These are phyloP conservation scores for Eidolon dupreanum DNA, from an alignment of 2,797 vertebrate species.

Conservation along the genomic window DNA sequence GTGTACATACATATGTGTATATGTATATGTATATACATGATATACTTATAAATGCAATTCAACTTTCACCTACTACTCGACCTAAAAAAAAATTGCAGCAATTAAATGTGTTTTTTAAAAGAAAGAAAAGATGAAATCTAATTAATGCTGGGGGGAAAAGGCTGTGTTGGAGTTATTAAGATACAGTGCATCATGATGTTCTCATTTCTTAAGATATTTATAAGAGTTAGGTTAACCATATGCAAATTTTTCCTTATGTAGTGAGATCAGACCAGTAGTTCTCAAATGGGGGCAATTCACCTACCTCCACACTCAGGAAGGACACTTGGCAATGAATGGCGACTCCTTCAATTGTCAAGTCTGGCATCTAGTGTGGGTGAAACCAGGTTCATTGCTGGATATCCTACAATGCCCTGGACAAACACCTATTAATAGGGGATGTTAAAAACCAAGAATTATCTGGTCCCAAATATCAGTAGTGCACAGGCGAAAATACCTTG, in stretches of 20 bases:
- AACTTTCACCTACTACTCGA: not conserved
- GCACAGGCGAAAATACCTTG: not conserved
- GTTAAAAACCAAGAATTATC: not conserved
- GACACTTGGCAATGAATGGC: not conserved
- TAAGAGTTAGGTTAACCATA: not conserved
- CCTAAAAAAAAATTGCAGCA: not conserved
- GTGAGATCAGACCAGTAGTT: not conserved
- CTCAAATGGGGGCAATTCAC: not conserved
- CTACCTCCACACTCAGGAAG: accelerated
- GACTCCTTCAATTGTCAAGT: not conserved
- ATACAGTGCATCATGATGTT: not conserved
- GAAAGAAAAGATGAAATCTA: not conserved
- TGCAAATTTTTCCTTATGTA: not conserved
- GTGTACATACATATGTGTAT: not conserved
- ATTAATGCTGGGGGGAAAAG: not conserved
- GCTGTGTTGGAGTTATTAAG: not conserved
- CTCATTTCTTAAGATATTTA: not conserved
- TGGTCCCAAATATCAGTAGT: not conserved
- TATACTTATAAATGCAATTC: not conserved
- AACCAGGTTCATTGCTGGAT: not conserved
- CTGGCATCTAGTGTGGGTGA: not conserved
- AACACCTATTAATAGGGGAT: not conserved
- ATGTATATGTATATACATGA: not conserved
- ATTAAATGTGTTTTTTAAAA: not conserved
- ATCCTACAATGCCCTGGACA: not conserved